phyloP scores from a whole-genome alignment of 2,113 vertebrate genomes.

The Andinoacara biseriatus region DNA sequence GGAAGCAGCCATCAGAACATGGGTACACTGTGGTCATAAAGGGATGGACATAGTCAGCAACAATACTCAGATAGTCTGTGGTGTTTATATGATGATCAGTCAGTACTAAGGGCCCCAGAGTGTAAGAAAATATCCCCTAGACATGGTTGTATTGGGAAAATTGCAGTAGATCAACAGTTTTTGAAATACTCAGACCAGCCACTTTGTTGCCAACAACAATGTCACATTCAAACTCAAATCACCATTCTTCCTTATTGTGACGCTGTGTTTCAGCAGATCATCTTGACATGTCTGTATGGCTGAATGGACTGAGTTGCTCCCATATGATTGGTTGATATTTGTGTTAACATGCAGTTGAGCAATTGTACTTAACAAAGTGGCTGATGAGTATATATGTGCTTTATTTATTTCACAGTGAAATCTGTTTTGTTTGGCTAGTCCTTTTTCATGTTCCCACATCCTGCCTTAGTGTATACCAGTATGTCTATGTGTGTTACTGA shows the following conservation, averaged over 20 bases:
- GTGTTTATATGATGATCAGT: no score
- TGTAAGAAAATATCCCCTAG: background rate
- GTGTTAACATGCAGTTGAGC: no score
- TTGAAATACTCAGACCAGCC: background rate
- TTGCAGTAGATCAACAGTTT: background rate
- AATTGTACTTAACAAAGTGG: no score
- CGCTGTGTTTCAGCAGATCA: no score
- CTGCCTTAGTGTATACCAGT: background rate
- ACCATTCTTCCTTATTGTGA: no score
- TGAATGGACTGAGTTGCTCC: no score
- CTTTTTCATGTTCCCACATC: constrained; percentile 13
- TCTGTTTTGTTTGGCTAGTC: background rate
- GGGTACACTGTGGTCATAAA: no score
- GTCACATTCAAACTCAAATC: background rate
- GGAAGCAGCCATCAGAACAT: no score
- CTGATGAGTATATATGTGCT: background rate
- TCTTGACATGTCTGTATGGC: no score
- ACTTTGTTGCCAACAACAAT: background rate
- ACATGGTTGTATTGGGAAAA: background rate
- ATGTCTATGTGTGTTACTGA: constrained; percentile 1
- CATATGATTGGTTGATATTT: background rate
- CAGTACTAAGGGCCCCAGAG: no score
- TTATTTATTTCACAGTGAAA: constrained; percentile 11
- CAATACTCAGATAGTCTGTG: no score
- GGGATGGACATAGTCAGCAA: no score